Evolutionary conservation across 1,140 invertebrate genomes (phyloP), one percentile per base, ranked within the genome.

Genomic region (Drosophila pandora): DNA sequence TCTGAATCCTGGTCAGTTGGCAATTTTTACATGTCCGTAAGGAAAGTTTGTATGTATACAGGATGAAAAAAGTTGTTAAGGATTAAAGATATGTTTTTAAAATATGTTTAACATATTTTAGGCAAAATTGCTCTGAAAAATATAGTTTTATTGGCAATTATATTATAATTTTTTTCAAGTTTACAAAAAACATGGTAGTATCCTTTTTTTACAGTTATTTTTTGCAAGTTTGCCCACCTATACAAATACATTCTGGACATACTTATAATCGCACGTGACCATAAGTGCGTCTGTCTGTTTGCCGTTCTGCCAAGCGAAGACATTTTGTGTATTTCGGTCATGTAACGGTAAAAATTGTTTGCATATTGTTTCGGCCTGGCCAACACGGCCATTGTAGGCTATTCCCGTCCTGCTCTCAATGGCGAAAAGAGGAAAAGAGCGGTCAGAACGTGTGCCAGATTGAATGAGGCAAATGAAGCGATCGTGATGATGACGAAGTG

Each of bases 381-480:
- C 61, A 47, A 30, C 62, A 67, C 39, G 65, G 53, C 82, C 34
- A 37, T 37, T 10, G 34, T 10, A 37, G 34, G 34, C 4, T 37
- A 37, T 37, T 37, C 1, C 34, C 34, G 25, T 60, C 45, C 28
- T 22, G 21, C 32, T 70, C 41, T 13, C 57, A n/a, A 28, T 57
- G 58, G n/a, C 12, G 22, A 41, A 17, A n/a, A 22, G 17, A 32
- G 22, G 8, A 53, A 13, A 53, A 28, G 41, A 43, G 13, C 41
- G 41, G 13, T 9, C 43, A 10, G 50, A 87, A 85, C 83, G 82
- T 85, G 82, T 88, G 78, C 45, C 78, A 79, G 74, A 87, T 88
- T 88, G 78, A 87, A 88, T 87, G 80, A 87, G 70, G 83, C 82
- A 87, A 87, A 87, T 87, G 82, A 87, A 87, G 78, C 83, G 79